Evolutionary conservation across 2,797 vertebrate genomes (phyloP).

Genomic region (Anas acuta): DNA sequence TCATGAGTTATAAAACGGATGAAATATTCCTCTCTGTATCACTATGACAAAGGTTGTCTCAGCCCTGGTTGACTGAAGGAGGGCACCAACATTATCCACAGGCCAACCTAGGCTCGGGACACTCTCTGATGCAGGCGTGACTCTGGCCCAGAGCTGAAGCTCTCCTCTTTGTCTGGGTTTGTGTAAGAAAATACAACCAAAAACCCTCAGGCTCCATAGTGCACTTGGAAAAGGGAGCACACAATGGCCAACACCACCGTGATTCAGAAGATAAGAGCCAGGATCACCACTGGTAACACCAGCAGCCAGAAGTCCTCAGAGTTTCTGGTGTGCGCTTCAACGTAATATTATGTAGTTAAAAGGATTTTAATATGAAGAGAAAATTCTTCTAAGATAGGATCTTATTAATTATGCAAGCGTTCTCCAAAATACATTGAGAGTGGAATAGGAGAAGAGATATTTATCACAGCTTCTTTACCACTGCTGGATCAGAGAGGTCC

Average conservation of each 20-base stretch:
- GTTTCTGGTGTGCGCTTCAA: background rate
- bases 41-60: background rate
- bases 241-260: background rate
- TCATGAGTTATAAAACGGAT: background rate
- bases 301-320: background rate
- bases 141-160: background rate
- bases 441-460: background rate
- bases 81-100: background rate
- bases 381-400: slow-evolving; percentile 20
- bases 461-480: background rate
- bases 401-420: slow-evolving; percentile 3
- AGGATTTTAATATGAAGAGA: background rate
- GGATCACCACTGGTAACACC: background rate
- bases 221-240: background rate
- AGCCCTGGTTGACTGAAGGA: background rate
- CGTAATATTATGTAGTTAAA: background rate
- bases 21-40: background rate
- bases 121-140: background rate
- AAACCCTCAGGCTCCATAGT: background rate
- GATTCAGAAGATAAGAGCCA: background rate
- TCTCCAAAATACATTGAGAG: background rate
- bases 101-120: background rate
- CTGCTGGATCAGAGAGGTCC: background rate
- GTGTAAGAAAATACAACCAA: background rate
- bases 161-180: background rate